These are phyloP conservation scores for Nephrotoma flavescens DNA, from an alignment of 2,888 invertebrate species.

Conservation along the genomic window DNA sequence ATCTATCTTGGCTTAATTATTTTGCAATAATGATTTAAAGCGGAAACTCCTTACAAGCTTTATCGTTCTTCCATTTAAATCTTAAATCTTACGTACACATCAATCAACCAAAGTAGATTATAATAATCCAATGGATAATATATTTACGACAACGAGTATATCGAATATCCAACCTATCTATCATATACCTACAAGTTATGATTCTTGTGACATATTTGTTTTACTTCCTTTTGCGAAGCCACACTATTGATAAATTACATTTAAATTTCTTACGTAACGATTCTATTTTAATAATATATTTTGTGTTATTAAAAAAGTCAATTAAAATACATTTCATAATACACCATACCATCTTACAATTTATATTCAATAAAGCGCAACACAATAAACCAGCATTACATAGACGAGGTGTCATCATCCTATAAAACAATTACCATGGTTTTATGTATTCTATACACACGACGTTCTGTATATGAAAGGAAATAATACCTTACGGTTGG, in stretches of 20 bases:
- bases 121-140: no score
- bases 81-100: no score
- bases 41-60: no score
- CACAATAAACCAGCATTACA: background rate
- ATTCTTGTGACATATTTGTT: background rate
- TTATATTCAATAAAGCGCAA: background rate
- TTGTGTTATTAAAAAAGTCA: background rate
- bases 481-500: background rate
- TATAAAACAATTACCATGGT: background rate
- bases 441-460: background rate
- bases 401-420: background rate
- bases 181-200: background rate
- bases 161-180: no score
- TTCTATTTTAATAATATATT: background rate
- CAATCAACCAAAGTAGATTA: no score
- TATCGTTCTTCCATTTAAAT: no score
- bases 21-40: no score
- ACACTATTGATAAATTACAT: background rate
- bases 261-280: background rate
- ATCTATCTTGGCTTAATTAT: no score
- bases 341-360: background rate
- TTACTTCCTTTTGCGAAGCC: background rate
- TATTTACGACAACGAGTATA: no score
- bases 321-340: background rate
- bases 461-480: background rate